Evolutionary conservation across 2,888 invertebrate genomes (phyloP), one percentile per base, ranked within the genome.

Genomic region (Agonopterix subpropinquella): DNA sequence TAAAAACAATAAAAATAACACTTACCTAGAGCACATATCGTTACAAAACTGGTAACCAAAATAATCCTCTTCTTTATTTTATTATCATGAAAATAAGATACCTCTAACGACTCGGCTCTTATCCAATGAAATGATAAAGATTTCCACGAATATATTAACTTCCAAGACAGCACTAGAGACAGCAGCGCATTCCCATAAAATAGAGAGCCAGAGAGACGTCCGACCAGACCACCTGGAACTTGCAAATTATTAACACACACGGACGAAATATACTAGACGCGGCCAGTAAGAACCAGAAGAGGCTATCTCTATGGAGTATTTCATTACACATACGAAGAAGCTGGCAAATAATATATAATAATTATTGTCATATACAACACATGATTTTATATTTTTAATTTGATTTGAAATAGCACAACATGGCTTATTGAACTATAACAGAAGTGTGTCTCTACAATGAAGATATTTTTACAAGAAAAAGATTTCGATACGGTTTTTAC

Each of bases 121-220:
- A 63, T 11, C 87, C 86, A 86, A 15, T 56, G 55, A 1, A 52
- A 35, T 0, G 76, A 73, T 0, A 83, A 53, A 0, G 51, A 55
- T 36, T 63, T 62, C 86, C 86, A 86, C 1, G 70, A 64, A 2
- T 66, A 57, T 3, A 78, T 53, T 5, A 85, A 74, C 37, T 76
- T 84, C 58, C 91, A 76, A 39, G 90, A 91, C 1, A 91, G 61
- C 1, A 90, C 43, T 1, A 89, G 70, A 0, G 91, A 89, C 1
- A 90, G 53, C 1, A 90, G 58, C 0, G 89, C 86, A 46, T 90
- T 90, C 0, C 77, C 81, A 52, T 90, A 91, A 70, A 92, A 92
- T 53, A 91, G 73, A 5, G 76, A 67, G 0, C 87, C 87, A 0
- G 87, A 78, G 2, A 86, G 51, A 28, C 79, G 73, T 4, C 66